These are phyloP conservation scores for Spodoptera frugiperda DNA, from an alignment of 1,140 invertebrate species.

Conservation along the genomic window DNA sequence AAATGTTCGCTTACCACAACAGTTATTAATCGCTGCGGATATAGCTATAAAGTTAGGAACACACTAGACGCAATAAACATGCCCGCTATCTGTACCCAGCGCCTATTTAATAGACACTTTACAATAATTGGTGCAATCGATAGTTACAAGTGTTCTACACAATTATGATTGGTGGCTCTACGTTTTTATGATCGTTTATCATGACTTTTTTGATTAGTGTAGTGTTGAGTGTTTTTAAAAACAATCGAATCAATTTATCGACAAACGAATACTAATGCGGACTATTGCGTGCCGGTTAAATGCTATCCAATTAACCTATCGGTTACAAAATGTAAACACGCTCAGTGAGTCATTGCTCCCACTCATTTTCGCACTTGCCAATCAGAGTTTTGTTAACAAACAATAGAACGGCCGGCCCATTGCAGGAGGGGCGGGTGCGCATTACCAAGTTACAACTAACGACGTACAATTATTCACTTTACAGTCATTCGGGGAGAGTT, in stretches of 20 bases:
- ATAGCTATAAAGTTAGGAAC: slow-evolving; percentile 57
- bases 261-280: neutral
- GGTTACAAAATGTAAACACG: slow-evolving; percentile 40
- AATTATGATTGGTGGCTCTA: slow-evolving; percentile 43
- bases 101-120: slow-evolving; percentile 73
- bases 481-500: slow-evolving; percentile 73
- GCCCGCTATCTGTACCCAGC: slow-evolving; percentile 53
- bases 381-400: slow-evolving; percentile 48
- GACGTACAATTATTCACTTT: slow-evolving; percentile 64
- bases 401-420: slow-evolving; percentile 40
- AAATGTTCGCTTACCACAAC: slow-evolving; percentile 70
- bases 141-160: slow-evolving; percentile 51
- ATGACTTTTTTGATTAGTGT: slow-evolving; percentile 17
- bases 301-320: slow-evolving; percentile 5
- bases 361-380: slow-evolving; percentile 46
- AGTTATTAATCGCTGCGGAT: slow-evolving; percentile 63
- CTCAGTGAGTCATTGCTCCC: slow-evolving; percentile 41
- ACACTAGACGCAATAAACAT: slow-evolving; percentile 60
- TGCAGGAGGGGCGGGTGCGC: slow-evolving; percentile 42
- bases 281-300: neutral
- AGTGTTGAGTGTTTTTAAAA: neutral
- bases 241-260: neutral
- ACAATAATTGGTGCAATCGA: slow-evolving; percentile 70
- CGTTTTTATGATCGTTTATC: slow-evolving; percentile 18
- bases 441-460: slow-evolving; percentile 33